phyloP scores from a whole-genome alignment of 2,113 vertebrate species.

The Rhinogobius similis region DNA sequence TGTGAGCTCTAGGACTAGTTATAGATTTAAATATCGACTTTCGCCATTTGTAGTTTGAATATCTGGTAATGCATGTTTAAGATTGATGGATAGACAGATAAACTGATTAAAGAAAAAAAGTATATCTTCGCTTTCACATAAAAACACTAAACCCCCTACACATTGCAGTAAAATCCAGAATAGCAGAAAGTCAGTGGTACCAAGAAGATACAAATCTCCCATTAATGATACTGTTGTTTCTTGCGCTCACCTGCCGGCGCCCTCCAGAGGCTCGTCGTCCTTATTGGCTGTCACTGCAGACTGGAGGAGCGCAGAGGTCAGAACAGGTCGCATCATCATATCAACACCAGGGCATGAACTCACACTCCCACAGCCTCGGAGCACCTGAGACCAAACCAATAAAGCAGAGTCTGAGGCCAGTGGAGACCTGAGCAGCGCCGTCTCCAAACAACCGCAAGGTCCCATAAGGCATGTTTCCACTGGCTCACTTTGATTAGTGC shows the following conservation, averaged over 20 bases:
- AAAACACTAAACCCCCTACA: no score
- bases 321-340: neutral
- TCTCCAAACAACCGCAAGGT: no score
- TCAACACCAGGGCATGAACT: constrained; percentile 5
- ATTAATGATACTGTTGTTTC: neutral
- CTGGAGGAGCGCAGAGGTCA: constrained; percentile 4
- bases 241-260: neutral
- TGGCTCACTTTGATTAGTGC: no score
- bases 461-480: no score
- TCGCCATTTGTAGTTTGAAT: no score
- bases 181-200: neutral
- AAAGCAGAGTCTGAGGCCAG: constrained; percentile 4
- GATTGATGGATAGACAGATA: no score
- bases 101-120: no score
- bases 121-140: no score
- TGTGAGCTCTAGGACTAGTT: no score
- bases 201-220: neutral
- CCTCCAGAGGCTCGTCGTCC: constrained; percentile 2
- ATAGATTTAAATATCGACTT: no score
- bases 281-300: constrained; percentile 13
- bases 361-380: neutral
- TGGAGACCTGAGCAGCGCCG: neutral
- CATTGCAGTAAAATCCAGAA: no score
- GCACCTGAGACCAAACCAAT: constrained; percentile 9
- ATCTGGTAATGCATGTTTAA: no score